phyloP scores from a whole-genome alignment of 2,888 invertebrate species.

The Catocala sponsa region DNA sequence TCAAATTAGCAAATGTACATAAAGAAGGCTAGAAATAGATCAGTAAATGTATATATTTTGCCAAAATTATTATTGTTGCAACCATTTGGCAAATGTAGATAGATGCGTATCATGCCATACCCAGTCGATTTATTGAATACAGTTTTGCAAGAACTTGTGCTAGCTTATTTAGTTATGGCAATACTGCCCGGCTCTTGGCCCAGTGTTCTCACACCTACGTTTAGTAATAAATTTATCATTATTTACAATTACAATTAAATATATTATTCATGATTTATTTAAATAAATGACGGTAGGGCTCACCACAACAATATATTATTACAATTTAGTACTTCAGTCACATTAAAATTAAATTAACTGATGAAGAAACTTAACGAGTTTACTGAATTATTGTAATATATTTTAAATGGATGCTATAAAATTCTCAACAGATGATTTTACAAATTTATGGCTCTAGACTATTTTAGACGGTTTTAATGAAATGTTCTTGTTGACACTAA shows the following conservation, averaged over 20 bases:
- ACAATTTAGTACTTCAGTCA: neutral
- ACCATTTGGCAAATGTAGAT: too few species aligned
- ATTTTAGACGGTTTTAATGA: slow-evolving; percentile 12
- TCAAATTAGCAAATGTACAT: neutral
- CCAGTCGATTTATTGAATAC: too few species aligned
- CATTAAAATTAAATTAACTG: neutral
- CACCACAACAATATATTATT: neutral
- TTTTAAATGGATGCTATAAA: neutral
- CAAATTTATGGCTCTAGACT: neutral
- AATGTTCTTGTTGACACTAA: slow-evolving; percentile 22
- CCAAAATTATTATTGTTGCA: neutral
- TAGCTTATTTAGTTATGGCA: neutral
- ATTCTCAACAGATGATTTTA: slow-evolving; percentile 1
- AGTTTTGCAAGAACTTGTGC: neutral
- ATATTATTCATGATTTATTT: too few species aligned
- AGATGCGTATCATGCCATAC: too few species aligned
- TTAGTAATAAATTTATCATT: slow-evolving; percentile 20
- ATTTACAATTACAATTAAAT: too few species aligned
- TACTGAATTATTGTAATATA: neutral
- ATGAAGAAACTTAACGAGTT: neutral
- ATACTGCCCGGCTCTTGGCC: neutral
- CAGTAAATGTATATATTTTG: neutral
- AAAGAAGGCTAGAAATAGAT: neutral
- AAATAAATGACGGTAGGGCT: neutral
- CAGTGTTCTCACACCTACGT: slow-evolving; percentile 29